phyloP scores from a whole-genome alignment of 2,113 vertebrate species.

The Prietella phreatophila region DNA sequence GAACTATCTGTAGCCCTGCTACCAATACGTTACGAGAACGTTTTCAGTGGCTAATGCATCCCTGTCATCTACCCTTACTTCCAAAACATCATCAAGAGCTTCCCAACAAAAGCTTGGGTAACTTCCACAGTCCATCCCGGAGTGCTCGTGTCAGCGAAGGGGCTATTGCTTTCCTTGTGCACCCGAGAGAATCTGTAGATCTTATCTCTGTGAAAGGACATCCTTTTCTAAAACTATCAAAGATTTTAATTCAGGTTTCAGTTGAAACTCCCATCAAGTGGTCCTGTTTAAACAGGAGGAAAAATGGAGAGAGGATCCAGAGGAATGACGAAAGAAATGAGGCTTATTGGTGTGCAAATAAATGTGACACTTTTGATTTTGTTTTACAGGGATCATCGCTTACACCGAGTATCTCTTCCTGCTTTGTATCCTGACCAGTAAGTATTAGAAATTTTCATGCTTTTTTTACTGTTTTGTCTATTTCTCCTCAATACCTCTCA shows the following conservation, averaged over 20 bases:
- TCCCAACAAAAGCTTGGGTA: slow-evolving; percentile 37
- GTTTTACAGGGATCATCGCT: slow-evolving; percentile 88
- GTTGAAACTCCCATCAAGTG: slow-evolving; percentile 12
- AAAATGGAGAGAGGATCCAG: background rate
- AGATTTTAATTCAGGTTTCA: slow-evolving; percentile 57
- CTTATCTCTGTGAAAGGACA: slow-evolving; percentile 67
- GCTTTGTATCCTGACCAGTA: slow-evolving; percentile 98
- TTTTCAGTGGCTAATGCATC: slow-evolving; percentile 33
- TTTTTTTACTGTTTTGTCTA: background rate
- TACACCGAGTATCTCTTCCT: slow-evolving; percentile 99
- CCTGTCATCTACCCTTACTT: slow-evolving; percentile 28
- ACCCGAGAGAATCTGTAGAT: slow-evolving; percentile 70
- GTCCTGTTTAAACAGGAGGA: slow-evolving; percentile 26
- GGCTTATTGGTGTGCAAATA: slow-evolving; percentile 33
- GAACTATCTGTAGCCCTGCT: slow-evolving; percentile 67
- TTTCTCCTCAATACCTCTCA: slow-evolving; percentile 9
- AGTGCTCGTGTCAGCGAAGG: slow-evolving; percentile 64
- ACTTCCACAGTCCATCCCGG: slow-evolving; percentile 45
- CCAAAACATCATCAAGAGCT: slow-evolving; percentile 56
- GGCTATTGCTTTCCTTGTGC: slow-evolving; percentile 37
- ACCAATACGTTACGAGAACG: slow-evolving; percentile 34
- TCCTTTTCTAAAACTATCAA: slow-evolving; percentile 67
- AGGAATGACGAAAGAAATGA: background rate
- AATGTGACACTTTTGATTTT: slow-evolving; percentile 55
- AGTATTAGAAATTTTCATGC: slow-evolving; percentile 66